Base-by-base conservation (phyloP, 2,113 vertebrate genomes). In the Cranoglanis bouderius region DNA sequence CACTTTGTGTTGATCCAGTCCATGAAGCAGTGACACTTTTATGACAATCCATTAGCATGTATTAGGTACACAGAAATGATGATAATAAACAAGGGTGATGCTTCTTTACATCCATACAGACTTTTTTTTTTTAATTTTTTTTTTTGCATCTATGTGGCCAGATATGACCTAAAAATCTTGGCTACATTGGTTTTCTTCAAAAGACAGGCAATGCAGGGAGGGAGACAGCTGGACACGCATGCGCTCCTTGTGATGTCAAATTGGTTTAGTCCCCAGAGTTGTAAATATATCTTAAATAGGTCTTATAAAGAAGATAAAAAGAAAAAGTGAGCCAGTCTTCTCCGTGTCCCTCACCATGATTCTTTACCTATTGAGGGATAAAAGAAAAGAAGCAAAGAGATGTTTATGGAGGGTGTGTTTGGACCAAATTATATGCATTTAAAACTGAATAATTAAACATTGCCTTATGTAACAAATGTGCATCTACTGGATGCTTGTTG, bases 181-280 rank as follows among this genome's bases (percentile, higher is more conserved):
- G 81, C 90, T 88, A 90, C 85, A 82, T 61, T 78, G 82, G 87
- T 87, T 43, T 43, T 51, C 84, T 86, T 46, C 72, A 59, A 84
- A 84, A 82, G 84, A 82, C 88, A 84, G 89, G 86, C 81, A 91
- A 88, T 88, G 90, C 63, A 81, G 87, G 82, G 65, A 82, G 80
- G 70, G 43, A 0, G 21, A 61, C 35, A 18, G 70, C 72, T 87
- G 84, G 90, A 87, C 87, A 90, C 87, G 93, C 93, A 94, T 94
- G 93, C 94, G 91, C 90, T 86, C 90, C 89, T 88, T 88, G 40
- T 86, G 81, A 75, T 88, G 75, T 89, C 85, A 87, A 91, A 85
- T 90, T 90, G 75, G 91, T 92, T 72, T 53, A 89, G 87, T 94
- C 92, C 92, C 92, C 90, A n/a, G 84, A 91, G 89, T 92, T 91